Base-by-base conservation (phyloP, 1,140 invertebrate species). In the Drosophila gunungcola region DNA sequence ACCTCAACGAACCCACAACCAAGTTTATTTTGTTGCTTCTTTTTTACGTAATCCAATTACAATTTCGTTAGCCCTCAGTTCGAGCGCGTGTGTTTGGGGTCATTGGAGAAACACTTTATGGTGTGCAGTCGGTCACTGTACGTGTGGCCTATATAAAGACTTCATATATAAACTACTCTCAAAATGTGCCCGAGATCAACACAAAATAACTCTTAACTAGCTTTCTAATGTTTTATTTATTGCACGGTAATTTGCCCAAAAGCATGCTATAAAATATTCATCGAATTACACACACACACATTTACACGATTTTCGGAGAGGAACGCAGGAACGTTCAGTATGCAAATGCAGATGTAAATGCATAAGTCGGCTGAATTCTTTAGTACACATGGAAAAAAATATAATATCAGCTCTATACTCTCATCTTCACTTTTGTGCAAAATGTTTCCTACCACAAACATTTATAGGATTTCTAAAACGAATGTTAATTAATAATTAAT, bases 211-310 rank as follows among this genome's bases (percentile, higher is more conserved):
- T 63, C 63, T 64, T 36, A 48, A 27, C 27, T 13, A 29, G n/a
- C n/a, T n/a, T n/a, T 42, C 42, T 34, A 27, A 64, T 75, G 62
- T 81, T 77, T 82, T 83, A 88, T 86, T 79, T 86, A 86, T 88
- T 58, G 54, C 63, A 52, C 65, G 58, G 62, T 62, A 86, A 88
- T 83, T 88, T 76, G 65, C 79, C 78, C 79, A 82, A 88, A 86
- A 86, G 82, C 82, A 75, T 56, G 75, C 83, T 67, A 77, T 86
- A 67, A 86, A 88, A 82, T 86, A 86, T 86, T 88, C 83, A 86
- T 75, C 39, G 73, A 49, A 46, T 25, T 32, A 56, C 34, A 41
- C 41, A 46, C 27, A 4, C 16, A 58, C 32, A 32, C 16, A 21
- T 21, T 21, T 21, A 21, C 16, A 21, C 16, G 39, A 21, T 21